Percentiles rank a stretch among this genome's conserved stretches.
Conservation (phyloP, 2,888 invertebrate species). For the Diaprepes abbreviatus region DNA sequence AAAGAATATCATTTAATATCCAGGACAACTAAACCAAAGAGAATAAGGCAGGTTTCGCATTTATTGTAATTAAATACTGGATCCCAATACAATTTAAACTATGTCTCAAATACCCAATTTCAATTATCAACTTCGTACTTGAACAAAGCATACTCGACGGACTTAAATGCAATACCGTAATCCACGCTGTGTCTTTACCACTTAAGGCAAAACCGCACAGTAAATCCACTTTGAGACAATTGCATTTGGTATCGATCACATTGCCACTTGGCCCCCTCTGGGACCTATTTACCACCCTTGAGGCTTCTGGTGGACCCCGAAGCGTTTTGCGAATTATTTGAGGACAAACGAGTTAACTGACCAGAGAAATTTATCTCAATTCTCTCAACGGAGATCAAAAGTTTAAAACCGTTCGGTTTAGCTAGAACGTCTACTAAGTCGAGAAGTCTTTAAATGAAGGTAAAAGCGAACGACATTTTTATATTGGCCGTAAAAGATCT, state of each 20-base stretch:
- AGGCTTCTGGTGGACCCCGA: not conserved
- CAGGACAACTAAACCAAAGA: too few relatives aligned
- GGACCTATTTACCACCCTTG: slow-evolving; percentile 24
- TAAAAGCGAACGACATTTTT: too few relatives aligned
- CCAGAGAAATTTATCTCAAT: not conserved
- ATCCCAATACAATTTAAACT: slow-evolving; percentile 27
- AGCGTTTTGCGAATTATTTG: slow-evolving; percentile 31
- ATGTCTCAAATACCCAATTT: slow-evolving; percentile 28
- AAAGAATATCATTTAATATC: too few relatives aligned
- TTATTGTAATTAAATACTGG: not conserved
- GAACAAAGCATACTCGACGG: slow-evolving; percentile 22
- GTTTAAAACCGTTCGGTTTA: too few relatives aligned
- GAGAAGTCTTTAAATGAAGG: too few relatives aligned
- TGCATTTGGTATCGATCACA: slow-evolving; percentile 39
- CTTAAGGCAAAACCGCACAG: slow-evolving; percentile 42
- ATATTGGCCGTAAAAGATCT: too few relatives aligned
- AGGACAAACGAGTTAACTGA: slow-evolving; percentile 14
- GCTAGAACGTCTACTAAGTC: too few relatives aligned
- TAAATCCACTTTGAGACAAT: slow-evolving; percentile 32
- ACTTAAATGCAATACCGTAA: slow-evolving; percentile 38
- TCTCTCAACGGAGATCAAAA: not conserved
- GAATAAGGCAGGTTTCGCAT: not conserved
- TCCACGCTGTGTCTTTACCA: slow-evolving; percentile 38
- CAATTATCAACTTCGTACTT: slow-evolving; percentile 27
- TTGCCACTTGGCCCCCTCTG: slow-evolving; percentile 27